A percentile compares a stretch with the other conserved stretches of the same genome.
These are phyloP conservation scores for Myrmophylax atrothorax DNA, from an alignment of 2,113 vertebrate species.

Conservation along the genomic window DNA sequence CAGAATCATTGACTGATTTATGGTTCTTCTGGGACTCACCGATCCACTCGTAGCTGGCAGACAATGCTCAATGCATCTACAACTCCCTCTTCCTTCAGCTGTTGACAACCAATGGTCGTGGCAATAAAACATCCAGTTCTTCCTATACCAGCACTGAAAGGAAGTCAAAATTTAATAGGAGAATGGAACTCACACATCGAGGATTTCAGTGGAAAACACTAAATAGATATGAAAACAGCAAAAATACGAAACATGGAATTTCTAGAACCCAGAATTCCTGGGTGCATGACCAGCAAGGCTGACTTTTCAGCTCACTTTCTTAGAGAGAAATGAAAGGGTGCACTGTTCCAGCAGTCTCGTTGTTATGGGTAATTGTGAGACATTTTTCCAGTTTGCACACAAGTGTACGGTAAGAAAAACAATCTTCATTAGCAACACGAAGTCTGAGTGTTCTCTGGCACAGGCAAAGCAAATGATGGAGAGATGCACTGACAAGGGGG, in stretches of 20 bases:
- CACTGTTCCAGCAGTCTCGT: neutral
- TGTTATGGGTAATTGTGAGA: neutral
- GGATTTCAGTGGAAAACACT: neutral
- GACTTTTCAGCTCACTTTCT: neutral
- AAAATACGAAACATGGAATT: neutral
- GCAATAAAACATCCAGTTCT: conserved; percentile 97
- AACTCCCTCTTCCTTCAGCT: conserved; percentile 86
- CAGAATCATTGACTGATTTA: neutral
- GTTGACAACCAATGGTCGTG: conserved; percentile 89
- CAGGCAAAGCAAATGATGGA: neutral
- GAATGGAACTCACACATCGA: neutral
- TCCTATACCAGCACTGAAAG: conserved; percentile 92
- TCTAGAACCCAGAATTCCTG: neutral
- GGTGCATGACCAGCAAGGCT: neutral
- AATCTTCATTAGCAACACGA: neutral
- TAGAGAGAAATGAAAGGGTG: neutral
- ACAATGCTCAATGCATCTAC: conserved; percentile 90
- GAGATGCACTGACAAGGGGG: neutral
- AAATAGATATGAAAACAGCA: neutral
- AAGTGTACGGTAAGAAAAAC: neutral
- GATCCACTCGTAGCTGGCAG: conserved; percentile 90
- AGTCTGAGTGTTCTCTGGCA: neutral
- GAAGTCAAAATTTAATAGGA: neutral
- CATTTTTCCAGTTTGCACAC: neutral
- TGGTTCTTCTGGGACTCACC: conserved; percentile 73